Percentiles rank a stretch among this genome's conserved stretches.
Evolutionary conservation across 2,888 invertebrate genomes (phyloP).

Genomic region (Leptinotarsa rubiginosa): DNA sequence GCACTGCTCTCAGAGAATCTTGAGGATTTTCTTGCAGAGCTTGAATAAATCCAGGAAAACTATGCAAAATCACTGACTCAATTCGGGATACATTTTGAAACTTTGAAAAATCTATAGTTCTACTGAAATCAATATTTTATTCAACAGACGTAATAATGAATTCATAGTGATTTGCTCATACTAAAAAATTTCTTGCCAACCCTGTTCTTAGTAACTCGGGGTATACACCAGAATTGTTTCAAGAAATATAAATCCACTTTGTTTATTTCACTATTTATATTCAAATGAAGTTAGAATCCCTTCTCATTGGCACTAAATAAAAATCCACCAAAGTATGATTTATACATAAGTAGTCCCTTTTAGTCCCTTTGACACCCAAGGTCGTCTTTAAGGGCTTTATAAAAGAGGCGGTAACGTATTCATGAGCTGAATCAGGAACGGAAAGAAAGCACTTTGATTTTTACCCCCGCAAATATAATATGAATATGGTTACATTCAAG

Average conservation of each 20-base stretch:
- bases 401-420: constrained; percentile 60
- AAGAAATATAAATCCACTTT: constrained; percentile 43
- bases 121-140: no score
- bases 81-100: no score
- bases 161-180: background rate
- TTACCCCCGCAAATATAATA: constrained; percentile 64
- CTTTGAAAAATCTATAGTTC: no score
- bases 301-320: constrained; percentile 54
- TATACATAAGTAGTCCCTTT: constrained; percentile 60
- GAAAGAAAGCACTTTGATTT: constrained; percentile 65
- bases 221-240: constrained; percentile 19
- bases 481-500: constrained; percentile 64
- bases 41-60: no score
- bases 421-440: constrained; percentile 61
- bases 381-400: constrained; percentile 59
- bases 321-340: constrained; percentile 58
- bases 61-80: no score
- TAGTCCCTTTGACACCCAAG: constrained; percentile 58
- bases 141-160: no score
- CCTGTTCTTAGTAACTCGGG: background rate
- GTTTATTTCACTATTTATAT: constrained; percentile 48
- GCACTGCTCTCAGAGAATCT: no score
- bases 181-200: background rate
- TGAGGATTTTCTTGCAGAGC: no score
- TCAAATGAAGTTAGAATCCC: constrained; percentile 53